phyloP scores from a whole-genome alignment of 2,888 invertebrate genomes.

The Nomada lathburiana region DNA sequence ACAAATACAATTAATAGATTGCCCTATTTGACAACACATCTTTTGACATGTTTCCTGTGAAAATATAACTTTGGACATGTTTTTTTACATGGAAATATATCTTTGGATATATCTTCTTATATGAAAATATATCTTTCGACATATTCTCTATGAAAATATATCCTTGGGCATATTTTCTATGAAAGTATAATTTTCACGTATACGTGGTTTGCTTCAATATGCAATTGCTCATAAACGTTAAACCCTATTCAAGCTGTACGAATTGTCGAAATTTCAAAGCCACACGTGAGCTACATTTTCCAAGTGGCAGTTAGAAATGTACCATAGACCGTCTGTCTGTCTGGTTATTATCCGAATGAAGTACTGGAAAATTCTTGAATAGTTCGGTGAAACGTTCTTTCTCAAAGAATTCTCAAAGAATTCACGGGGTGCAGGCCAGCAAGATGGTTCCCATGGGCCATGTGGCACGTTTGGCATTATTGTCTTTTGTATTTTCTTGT shows the following conservation, averaged over 20 bases:
- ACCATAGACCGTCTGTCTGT: neutral
- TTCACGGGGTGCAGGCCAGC: slow-evolving; percentile 17
- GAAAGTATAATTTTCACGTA: too few species aligned
- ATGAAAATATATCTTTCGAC: neutral
- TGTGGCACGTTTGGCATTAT: slow-evolving; percentile 33
- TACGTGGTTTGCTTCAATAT: too few species aligned
- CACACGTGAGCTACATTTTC: neutral
- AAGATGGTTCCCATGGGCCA: slow-evolving; percentile 51
- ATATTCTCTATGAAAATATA: neutral
- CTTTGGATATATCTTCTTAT: neutral
- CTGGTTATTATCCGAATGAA: slow-evolving; percentile 47
- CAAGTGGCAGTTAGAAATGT: neutral
- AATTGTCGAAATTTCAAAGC: neutral
- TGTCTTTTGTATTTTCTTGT: slow-evolving; percentile 30
- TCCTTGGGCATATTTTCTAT: neutral
- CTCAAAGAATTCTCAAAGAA: slow-evolving; percentile 21
- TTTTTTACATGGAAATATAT: too few species aligned
- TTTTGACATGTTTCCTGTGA: neutral
- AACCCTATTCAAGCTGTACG: neutral
- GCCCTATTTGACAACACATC: neutral
- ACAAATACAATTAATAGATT: neutral
- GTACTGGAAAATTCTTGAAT: slow-evolving; percentile 32
- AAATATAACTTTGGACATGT: too few species aligned
- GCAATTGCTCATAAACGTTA: neutral
- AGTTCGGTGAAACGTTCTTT: slow-evolving; percentile 34